Evolutionary conservation across 2,888 invertebrate genomes (phyloP), one percentile per base, ranked within the genome.

Genomic region (Pristionchus arcanus): DNA sequence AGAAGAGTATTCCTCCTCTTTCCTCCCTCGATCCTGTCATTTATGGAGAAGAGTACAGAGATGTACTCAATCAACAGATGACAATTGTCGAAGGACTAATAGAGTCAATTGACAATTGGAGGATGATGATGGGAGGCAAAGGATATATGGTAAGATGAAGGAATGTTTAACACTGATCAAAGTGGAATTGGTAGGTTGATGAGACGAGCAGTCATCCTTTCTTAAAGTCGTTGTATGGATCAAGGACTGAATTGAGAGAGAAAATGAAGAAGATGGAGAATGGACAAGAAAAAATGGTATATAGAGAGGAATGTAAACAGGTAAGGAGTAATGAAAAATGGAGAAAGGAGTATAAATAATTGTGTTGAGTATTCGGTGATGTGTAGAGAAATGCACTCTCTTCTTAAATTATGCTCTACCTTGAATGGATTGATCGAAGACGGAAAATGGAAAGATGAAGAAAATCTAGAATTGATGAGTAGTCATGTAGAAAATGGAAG

Each of bases 21-120:
- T 68, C 63, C 16, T 68, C 87, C 9, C 63, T 87, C 68, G 87
- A 87, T 68, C 87, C 87, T 9, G 66, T 87, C 31, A 68, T 87
- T 16, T 87, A 87, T 49, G 31, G 66, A 49, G 87, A 87, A 49
- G 87, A 87, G 25, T 42, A 49, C 34, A n/a, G 37, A 42, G 42
- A 42, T 21, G 21, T 68, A 31, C n/a, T 87, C 15, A 42, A 68
- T n/a, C 28, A 42, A n/a, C 87, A 87, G 19, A n/a, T 87, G 87
- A 37, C 5, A n/a, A 28, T 87, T 19, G 68, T 87, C 0, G 68
- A 87, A 7, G 55, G n/a, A 28, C 66, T 87, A 15, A 66, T 87
- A 16, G 1, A 49, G 15, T 19, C 87, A 68, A 31, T 87, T 16
- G n/a, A 19, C 2, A 28, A 31, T 4, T 87, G 87, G 87, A 87